A percentile compares a stretch with the other conserved stretches of the same genome.
These are phyloP conservation scores for Corythornis leucogaster DNA, from an alignment of 2,797 vertebrate genomes.

Conservation along the genomic window DNA sequence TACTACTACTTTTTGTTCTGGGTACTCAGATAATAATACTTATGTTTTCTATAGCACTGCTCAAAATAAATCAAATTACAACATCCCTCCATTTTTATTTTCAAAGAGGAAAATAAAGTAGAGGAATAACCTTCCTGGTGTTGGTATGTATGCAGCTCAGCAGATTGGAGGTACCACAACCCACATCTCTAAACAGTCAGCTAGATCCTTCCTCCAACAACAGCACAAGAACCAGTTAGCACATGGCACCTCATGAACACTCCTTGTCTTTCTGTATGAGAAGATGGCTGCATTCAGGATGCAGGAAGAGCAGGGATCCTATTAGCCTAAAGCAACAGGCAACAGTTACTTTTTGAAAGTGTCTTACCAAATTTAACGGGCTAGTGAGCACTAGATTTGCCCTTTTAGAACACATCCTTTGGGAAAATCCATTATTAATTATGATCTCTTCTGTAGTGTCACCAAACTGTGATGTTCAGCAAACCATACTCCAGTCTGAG, in stretches of 20 bases:
- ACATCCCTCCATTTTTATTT: neutral
- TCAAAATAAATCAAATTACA: neutral
- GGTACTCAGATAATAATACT: neutral
- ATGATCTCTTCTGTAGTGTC: neutral
- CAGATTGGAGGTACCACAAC: neutral
- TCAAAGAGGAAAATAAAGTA: neutral
- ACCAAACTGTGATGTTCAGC: neutral
- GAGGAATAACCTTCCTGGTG: neutral
- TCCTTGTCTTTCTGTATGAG: neutral
- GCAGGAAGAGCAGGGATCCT: neutral
- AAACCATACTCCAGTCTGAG: neutral
- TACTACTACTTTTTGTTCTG: slow-evolving; percentile 5
- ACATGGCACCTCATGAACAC: neutral
- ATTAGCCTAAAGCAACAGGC: slow-evolving; percentile 10
- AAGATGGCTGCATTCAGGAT: neutral
- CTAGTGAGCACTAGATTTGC: slow-evolving; percentile 4
- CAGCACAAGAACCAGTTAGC: neutral
- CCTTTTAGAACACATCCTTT: slow-evolving; percentile 45
- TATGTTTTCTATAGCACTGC: neutral
- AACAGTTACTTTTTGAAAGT: slow-evolving; percentile 10
- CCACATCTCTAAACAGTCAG: neutral
- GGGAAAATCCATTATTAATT: slow-evolving; percentile 50
- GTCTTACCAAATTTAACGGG: slow-evolving; percentile 23
- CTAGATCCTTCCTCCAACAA: neutral
- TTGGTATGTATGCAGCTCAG: neutral